Percentiles rank a stretch among this genome's conserved stretches.
Conservation (phyloP, 2,113 vertebrate species). For the Thalassoma bifasciatum region DNA sequence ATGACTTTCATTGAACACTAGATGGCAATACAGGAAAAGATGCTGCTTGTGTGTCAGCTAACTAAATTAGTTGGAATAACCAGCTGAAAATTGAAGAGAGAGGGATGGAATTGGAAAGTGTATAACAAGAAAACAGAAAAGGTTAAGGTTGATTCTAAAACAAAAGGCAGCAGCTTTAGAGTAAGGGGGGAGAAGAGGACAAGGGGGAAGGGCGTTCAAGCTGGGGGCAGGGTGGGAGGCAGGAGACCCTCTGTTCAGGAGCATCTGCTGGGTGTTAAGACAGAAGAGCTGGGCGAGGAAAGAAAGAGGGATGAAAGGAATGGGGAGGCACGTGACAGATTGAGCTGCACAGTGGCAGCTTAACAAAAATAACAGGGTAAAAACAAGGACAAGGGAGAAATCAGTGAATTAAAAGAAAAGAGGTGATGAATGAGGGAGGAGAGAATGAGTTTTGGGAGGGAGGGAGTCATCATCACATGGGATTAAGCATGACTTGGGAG, state of each 20-base stretch:
- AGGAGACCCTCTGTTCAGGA: conserved; percentile 30
- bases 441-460: conserved; percentile 3
- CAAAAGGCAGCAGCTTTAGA: conserved; percentile 9
- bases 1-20: conserved; percentile 44
- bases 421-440: conserved; percentile 9
- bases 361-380: conserved; percentile 12
- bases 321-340: conserved; percentile 46
- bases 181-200: conserved; percentile 1
- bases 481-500: conserved; percentile 63
- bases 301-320: conserved; percentile 31
- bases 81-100: neutral
- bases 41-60: conserved; percentile 29
- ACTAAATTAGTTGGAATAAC: neutral
- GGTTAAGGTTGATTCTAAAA: fast-evolving
- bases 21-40: conserved; percentile 65
- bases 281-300: conserved; percentile 13
- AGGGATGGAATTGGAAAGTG: neutral
- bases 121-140: neutral
- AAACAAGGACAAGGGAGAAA: conserved; percentile 20
- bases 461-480: conserved; percentile 67
- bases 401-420: conserved; percentile 6
- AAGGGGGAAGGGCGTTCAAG: conserved; percentile 6
- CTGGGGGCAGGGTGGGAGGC: conserved; percentile 15
- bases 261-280: conserved; percentile 58
- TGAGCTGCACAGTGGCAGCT: conserved; percentile 17